Conservation (phyloP, 1,140 invertebrate species). For the Conus ventricosus region DNA sequence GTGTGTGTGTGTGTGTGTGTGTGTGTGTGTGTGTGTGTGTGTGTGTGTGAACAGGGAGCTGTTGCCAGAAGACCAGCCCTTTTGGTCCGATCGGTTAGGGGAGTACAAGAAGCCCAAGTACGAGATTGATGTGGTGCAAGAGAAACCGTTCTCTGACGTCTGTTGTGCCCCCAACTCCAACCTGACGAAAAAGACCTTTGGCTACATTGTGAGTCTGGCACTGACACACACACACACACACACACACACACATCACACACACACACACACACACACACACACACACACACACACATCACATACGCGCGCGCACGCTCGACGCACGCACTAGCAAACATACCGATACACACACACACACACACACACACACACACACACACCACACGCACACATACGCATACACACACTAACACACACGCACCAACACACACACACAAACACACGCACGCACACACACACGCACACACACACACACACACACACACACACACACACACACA, state of each 20-base stretch:
- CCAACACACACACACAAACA: not conserved
- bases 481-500: too few relatives aligned
- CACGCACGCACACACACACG: too few relatives aligned
- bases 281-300: too few relatives aligned
- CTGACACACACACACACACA: not conserved
- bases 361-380: too few relatives aligned
- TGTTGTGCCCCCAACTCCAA: conserved; percentile 18
- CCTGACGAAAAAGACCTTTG: not conserved
- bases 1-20: not conserved
- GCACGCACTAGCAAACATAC: too few relatives aligned
- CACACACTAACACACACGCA: not conserved
- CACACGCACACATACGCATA: too few relatives aligned
- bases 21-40: not conserved
- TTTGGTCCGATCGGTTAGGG: not conserved
- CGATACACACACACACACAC: too few relatives aligned
- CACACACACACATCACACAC: not conserved
- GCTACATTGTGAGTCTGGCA: conserved; percentile 10
- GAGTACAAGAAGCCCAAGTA: conserved; percentile 6
- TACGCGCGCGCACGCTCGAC: too few relatives aligned
- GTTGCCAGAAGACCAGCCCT: conserved; percentile 7
- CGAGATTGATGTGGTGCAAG: not conserved
- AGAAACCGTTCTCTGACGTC: conserved; percentile 12
- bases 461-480: too few relatives aligned
- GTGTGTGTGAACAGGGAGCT: conserved; percentile 12
- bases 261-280: too few relatives aligned